Conservation (phyloP, 2,888 invertebrate species). For the Teleiodes luculella region DNA sequence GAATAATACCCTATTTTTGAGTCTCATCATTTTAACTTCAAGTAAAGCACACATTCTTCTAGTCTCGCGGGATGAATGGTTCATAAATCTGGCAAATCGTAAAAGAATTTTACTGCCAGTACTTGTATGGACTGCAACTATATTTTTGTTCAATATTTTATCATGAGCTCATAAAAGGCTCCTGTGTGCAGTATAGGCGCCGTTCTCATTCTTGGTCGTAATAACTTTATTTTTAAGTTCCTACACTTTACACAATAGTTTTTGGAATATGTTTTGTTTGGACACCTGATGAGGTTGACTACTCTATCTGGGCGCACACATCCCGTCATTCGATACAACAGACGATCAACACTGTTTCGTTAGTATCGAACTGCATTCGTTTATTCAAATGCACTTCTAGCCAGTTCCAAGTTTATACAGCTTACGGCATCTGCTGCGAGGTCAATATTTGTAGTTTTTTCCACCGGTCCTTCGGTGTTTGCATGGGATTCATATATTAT, state of each 20-base stretch:
- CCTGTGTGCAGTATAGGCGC: conserved; percentile 25
- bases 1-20: conserved; percentile 43
- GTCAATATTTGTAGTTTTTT: conserved; percentile 74
- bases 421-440: conserved; percentile 75
- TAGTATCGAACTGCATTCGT: conserved; percentile 66
- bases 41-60: conserved; percentile 45
- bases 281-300: conserved; percentile 66
- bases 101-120: conserved; percentile 50
- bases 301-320: conserved; percentile 56
- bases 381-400: conserved; percentile 75
- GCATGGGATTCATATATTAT: conserved; percentile 33
- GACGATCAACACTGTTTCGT: conserved; percentile 69
- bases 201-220: neutral
- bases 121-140: conserved; percentile 45
- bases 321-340: conserved; percentile 61
- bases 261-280: conserved; percentile 37
- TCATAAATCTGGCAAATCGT: conserved; percentile 49
- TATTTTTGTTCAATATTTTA: conserved; percentile 45
- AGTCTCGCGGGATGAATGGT: conserved; percentile 24
- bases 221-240: neutral
- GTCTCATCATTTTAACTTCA: conserved; percentile 40
- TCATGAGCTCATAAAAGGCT: conserved; percentile 32
- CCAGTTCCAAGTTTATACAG: conserved; percentile 55
- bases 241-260: neutral
- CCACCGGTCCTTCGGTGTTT: conserved; percentile 47